Evolutionary conservation across 2,113 vertebrate genomes (phyloP).

Genomic region (Orientallactaga bullata): DNA sequence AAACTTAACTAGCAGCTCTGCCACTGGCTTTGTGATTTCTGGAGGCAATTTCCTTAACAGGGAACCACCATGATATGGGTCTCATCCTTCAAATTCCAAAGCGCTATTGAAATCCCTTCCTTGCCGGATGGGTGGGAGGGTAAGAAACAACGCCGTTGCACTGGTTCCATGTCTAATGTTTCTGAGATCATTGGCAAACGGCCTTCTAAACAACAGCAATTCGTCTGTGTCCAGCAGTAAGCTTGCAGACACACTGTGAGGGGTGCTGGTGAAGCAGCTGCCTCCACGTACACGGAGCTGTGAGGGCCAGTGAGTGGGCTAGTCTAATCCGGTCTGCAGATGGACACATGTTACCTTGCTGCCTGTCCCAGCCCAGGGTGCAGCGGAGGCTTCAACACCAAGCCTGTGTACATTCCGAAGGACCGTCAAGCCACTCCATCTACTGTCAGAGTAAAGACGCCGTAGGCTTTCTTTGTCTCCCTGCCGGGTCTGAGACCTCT

Average conservation of each 20-base stretch:
- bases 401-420: background rate
- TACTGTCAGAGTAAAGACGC: background rate
- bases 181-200: slow-evolving; percentile 25
- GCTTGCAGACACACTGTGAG: background rate
- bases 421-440: background rate
- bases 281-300: background rate
- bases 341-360: fast-evolving
- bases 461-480: background rate
- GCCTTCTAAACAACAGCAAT: background rate
- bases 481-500: background rate
- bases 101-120: background rate
- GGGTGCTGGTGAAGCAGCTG: background rate
- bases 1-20: background rate
- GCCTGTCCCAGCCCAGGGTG: background rate
- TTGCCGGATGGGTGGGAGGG: background rate
- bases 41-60: background rate
- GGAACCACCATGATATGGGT: background rate
- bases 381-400: background rate
- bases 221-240: slow-evolving; percentile 14
- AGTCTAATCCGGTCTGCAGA: background rate
- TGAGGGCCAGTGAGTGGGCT: fast-evolving
- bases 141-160: background rate
- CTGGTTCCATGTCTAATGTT: background rate
- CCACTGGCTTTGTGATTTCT: background rate
- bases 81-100: background rate